Evolutionary conservation across 2,888 invertebrate species (phyloP).

Genomic region (Mycalesis mineus): DNA sequence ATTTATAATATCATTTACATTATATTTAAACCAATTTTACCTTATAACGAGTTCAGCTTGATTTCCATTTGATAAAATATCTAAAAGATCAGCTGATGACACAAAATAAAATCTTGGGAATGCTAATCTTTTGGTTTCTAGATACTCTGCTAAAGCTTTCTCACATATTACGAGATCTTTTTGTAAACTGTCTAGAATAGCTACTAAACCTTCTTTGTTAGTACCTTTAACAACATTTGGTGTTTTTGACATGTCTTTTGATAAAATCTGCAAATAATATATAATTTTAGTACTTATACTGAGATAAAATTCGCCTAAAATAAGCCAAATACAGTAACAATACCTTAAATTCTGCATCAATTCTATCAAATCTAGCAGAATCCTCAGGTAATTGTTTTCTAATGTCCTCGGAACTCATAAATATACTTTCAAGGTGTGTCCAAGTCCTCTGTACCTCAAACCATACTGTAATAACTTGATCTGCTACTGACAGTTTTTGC

Average conservation of each 20-base stretch:
- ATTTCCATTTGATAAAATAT: slow-evolving; percentile 96
- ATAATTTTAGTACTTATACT: neutral
- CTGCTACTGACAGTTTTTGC: slow-evolving; percentile 92
- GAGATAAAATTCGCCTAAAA: neutral
- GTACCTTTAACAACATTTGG: slow-evolving; percentile 95
- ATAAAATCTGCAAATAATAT: slow-evolving; percentile 75
- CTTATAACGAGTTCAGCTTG: slow-evolving; percentile 90
- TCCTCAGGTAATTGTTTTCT: slow-evolving; percentile 95
- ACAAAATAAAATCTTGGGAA: slow-evolving; percentile 98
- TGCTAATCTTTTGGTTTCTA: slow-evolving; percentile 96
- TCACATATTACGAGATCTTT: slow-evolving; percentile 93
- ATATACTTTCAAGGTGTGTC: slow-evolving; percentile 98
- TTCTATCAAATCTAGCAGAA: slow-evolving; percentile 93
- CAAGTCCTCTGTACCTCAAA: slow-evolving; percentile 98
- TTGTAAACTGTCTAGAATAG: slow-evolving; percentile 88
- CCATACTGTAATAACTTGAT: slow-evolving; percentile 95
- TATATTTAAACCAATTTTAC: slow-evolving; percentile 36
- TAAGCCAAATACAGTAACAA: slow-evolving; percentile 7
- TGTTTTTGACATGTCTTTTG: slow-evolving; percentile 86
- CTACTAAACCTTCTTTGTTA: slow-evolving; percentile 88
- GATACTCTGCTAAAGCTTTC: slow-evolving; percentile 96
- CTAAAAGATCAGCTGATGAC: slow-evolving; percentile 95
- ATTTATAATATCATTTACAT: neutral
- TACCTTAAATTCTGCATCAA: slow-evolving; percentile 93
- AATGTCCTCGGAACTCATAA: slow-evolving; percentile 98